Conservation (phyloP, 2,797 vertebrate genomes). For the Notoglanidium macrostoma region DNA sequence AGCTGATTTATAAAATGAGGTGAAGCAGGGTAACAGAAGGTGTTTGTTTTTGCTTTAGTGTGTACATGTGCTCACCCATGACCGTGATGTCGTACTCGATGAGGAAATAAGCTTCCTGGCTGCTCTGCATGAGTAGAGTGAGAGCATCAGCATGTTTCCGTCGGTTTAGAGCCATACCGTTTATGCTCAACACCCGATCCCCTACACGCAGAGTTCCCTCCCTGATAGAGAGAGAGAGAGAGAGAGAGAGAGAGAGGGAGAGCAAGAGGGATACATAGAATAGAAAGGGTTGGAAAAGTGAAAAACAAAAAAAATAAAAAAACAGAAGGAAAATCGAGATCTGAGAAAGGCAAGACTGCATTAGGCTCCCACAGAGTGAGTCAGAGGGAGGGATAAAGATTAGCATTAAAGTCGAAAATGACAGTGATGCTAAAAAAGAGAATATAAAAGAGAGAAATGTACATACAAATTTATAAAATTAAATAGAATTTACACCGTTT, state of each 20-base stretch:
- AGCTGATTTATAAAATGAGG: neutral
- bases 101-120: slow-evolving; percentile 92
- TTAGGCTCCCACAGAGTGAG: neutral
- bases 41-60: neutral
- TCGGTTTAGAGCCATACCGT: slow-evolving; percentile 88
- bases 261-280: neutral
- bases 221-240: slow-evolving; percentile 67
- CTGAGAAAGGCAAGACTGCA: neutral
- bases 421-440: neutral
- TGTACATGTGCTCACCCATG: slow-evolving; percentile 81
- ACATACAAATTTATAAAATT: neutral
- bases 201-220: slow-evolving; percentile 91
- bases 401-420: neutral
- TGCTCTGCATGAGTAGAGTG: slow-evolving; percentile 87
- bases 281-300: neutral
- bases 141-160: slow-evolving; percentile 88
- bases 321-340: neutral
- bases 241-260: slow-evolving; percentile 19
- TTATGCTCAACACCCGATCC: slow-evolving; percentile 91
- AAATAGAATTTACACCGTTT: neutral
- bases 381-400: neutral
- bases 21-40: neutral
- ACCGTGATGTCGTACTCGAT: slow-evolving; percentile 94
- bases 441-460: neutral
- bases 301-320: slow-evolving; percentile 4